Evolutionary conservation across 2,113 vertebrate genomes (phyloP), one percentile per base, ranked within the genome.

Genomic region (Eolophus roseicapilla): DNA sequence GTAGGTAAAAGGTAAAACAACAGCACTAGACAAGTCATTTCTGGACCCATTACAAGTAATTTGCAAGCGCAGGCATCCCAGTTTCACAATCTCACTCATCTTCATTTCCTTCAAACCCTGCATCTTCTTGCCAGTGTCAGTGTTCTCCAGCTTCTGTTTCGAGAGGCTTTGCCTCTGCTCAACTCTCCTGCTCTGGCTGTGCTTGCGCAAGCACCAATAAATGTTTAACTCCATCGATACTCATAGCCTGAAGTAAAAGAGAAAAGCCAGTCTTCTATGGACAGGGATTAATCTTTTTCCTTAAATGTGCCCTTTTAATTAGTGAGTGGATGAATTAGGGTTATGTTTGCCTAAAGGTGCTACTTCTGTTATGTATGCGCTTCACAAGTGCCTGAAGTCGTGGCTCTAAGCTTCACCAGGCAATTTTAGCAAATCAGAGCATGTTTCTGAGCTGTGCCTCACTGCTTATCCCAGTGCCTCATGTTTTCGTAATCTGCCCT

Each of bases 1-100:
- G 79, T 90, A 95, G 95, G 94, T 84, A 93, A 96, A 96, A 96
- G 91, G 96, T 90, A 74, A 92, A 93, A 29, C 79, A 90, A 74
- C 91, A 95, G 76, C n/a, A 11, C 52, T 23, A 88, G 90, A 23
- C 87, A 94, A 92, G 96, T 94, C 2, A 68, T 94, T 97, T 90
- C 83, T 94, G 92, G 89, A 93, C 35, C 29, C 64, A 77, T 63
- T 80, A 74, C 80, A 92, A 87, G 47, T 49, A 39, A 94, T 93
- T 93, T 87, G 88, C 88, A 87, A 94, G 93, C 6, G 0, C 89
- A 80, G 86, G 70, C 89, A 91, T 85, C 79, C 68, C 57, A 9
- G 85, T 93, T 93, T 94, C 39, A 63, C 91, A 96, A 81, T 78
- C 95, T 73, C 28, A 7, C 44, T 95, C 80, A 82, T 92, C 90